Conservation (phyloP, 2,113 vertebrate species). For the Phalacrocorax aristotelis region DNA sequence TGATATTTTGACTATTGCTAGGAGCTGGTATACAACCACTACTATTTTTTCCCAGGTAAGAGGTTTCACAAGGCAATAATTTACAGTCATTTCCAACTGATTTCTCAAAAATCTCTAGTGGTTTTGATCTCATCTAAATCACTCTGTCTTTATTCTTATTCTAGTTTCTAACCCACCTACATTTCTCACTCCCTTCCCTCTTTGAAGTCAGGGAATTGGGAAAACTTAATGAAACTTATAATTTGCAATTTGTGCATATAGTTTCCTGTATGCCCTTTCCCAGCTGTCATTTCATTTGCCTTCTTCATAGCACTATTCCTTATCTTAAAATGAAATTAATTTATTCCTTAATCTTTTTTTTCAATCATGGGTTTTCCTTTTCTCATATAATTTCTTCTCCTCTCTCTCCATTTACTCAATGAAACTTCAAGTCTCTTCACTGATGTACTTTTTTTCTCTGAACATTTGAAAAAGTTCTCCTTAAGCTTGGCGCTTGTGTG, state of each 20-base stretch:
- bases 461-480: not conserved
- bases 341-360: not conserved
- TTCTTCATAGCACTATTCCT: not conserved
- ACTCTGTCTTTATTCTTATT: not conserved
- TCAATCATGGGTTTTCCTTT: not conserved
- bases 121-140: not conserved
- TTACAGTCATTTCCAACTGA: not conserved
- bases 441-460: not conserved
- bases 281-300: constrained; percentile 15
- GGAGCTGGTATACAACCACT: not conserved
- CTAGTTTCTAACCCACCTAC: not conserved
- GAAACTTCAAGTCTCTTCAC: not conserved
- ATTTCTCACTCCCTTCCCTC: not conserved
- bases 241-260: constrained; percentile 9
- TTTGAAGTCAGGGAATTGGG: constrained; percentile 9
- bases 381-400: not conserved
- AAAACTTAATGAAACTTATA: not conserved
- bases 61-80: not conserved
- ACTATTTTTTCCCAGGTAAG: not conserved
- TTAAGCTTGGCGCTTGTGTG: not conserved
- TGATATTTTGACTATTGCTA: not conserved
- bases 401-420: not conserved
- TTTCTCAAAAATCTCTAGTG: not conserved
- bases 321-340: constrained; percentile 36
- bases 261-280: not conserved